Evolutionary conservation across 2,888 invertebrate genomes (phyloP).

Genomic region (Rhagophthalmus giganteus): DNA sequence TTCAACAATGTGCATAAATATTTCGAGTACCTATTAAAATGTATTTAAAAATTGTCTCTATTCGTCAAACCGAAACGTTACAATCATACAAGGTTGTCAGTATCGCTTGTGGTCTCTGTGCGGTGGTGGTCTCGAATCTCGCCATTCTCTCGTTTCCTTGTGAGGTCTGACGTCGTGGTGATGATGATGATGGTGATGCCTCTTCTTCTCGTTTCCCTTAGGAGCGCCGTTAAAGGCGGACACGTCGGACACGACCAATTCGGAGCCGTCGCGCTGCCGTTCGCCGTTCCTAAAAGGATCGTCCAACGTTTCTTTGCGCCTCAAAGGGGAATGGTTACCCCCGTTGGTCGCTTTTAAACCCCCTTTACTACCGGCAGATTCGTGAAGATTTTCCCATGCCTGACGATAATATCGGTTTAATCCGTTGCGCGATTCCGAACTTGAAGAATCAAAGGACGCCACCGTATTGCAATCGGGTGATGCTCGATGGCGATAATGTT

Average conservation of each 20-base stretch:
- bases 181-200: constrained; percentile 76
- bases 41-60: constrained; percentile 36
- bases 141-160: constrained; percentile 62
- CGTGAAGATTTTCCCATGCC: constrained; percentile 92
- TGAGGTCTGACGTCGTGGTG: constrained; percentile 65
- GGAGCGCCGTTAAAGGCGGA: constrained; percentile 54
- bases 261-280: constrained; percentile 67
- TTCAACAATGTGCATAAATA: constrained; percentile 20
- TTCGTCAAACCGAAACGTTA: constrained; percentile 50
- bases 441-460: constrained; percentile 85
- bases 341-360: constrained; percentile 35
- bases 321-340: constrained; percentile 61
- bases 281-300: constrained; percentile 60
- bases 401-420: constrained; percentile 87
- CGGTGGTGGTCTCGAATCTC: constrained; percentile 57
- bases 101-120: constrained; percentile 62
- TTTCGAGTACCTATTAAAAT: no score
- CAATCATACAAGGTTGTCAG: constrained; percentile 51
- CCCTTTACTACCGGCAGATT: constrained; percentile 64
- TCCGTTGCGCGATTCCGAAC: constrained; percentile 78
- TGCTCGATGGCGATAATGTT: constrained; percentile 85
- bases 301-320: constrained; percentile 73
- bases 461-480: constrained; percentile 91
- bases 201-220: constrained; percentile 62
- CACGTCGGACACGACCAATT: constrained; percentile 73